These are phyloP conservation scores for Drosophila nr. perissopoda DNA, from an alignment of 2,888 invertebrate species.

Conservation along the genomic window DNA sequence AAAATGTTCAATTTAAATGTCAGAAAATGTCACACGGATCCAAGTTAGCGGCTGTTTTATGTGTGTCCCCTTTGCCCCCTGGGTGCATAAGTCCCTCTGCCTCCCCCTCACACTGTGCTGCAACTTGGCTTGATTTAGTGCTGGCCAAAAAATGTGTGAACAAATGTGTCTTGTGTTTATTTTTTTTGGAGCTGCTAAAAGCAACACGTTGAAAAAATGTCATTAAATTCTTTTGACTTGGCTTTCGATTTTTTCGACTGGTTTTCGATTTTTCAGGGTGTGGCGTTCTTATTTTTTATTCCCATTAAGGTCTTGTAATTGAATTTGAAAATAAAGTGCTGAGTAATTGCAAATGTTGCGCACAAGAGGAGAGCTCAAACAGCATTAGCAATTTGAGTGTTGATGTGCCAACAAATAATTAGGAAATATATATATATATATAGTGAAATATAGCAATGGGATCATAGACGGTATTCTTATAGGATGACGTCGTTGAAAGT, in stretches of 20 bases:
- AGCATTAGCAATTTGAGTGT: background rate
- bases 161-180: constrained; percentile 39
- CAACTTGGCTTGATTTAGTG: constrained; percentile 27
- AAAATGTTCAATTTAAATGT: constrained; percentile 54
- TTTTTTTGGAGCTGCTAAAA: constrained; percentile 39
- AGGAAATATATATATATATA: background rate
- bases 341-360: constrained; percentile 25
- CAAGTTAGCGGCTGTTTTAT: constrained; percentile 37
- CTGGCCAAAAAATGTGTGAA: constrained; percentile 23
- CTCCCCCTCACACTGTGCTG: background rate
- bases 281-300: constrained; percentile 4
- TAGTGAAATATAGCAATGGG: background rate
- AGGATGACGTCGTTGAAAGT: background rate
- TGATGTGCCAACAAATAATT: background rate
- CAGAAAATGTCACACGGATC: constrained; percentile 61
- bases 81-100: background rate
- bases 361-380: constrained; percentile 3
- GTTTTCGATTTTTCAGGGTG: constrained; percentile 29
- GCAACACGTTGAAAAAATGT: constrained; percentile 49
- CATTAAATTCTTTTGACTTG: constrained; percentile 47
- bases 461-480: background rate
- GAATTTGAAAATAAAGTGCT: constrained; percentile 32
- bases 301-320: constrained; percentile 42
- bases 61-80: constrained; percentile 3
- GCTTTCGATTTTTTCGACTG: background rate